A percentile compares a stretch with the other conserved stretches of the same genome.
phyloP scores from a whole-genome alignment of 2,888 invertebrate genomes.

The Polydrusus tereticollis region DNA sequence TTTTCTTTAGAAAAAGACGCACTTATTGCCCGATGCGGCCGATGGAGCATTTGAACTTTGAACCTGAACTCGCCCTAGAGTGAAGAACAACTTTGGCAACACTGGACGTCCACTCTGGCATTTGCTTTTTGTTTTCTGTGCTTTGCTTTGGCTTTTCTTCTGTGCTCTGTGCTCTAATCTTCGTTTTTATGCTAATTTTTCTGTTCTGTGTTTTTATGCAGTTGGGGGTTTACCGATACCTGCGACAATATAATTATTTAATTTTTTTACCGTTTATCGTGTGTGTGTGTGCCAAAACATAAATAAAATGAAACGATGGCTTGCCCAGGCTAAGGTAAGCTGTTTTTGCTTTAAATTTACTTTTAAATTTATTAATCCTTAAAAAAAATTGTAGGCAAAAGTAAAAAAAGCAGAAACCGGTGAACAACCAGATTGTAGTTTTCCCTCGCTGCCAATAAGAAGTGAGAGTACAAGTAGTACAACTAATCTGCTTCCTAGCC shows the following conservation, averaged over 20 bases:
- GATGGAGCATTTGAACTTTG: too few species aligned
- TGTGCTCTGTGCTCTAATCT: neutral
- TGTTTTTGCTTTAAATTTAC: neutral
- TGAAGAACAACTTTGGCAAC: too few species aligned
- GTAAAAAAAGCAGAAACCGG: neutral
- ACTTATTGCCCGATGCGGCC: too few species aligned
- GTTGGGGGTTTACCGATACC: neutral
- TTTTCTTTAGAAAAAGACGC: too few species aligned
- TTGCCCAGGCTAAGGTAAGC: neutral
- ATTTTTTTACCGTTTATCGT: neutral
- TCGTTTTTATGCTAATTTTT: neutral
- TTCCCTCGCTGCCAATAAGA: neutral
- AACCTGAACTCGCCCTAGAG: too few species aligned
- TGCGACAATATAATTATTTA: neutral
- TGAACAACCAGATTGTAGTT: neutral
- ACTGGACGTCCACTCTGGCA: too few species aligned
- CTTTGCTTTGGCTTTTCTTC: neutral
- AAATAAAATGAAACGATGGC: neutral
- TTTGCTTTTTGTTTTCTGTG: too few species aligned
- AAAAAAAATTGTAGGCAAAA: neutral
- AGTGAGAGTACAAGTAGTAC: neutral
- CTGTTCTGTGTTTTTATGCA: neutral
- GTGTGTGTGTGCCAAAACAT: neutral
- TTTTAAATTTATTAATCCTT: neutral
- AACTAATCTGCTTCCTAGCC: neutral